Base-by-base conservation (phyloP, 2,113 vertebrate genomes). In the Phasianus colchicus region DNA sequence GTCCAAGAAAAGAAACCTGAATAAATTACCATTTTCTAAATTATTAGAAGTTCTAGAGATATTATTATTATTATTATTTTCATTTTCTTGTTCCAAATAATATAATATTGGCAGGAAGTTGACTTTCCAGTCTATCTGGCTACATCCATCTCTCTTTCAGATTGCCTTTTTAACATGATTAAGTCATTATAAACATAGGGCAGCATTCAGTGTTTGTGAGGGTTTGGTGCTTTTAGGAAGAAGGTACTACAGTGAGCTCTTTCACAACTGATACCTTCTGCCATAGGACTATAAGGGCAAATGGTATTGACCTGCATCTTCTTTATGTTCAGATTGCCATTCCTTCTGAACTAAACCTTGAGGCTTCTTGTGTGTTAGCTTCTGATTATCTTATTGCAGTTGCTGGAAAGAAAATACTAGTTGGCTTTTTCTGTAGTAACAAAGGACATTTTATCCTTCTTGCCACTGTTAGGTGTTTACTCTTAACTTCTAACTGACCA, bases 11-110 rank as follows among this genome's bases (percentile, higher is more conserved):
- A 89, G 27, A 87, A 86, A 66, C 36, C 20, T 42, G 67, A 83
- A 86, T 74, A 89, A 86, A 47, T 83, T 70, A 66, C 55, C 60
- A 38, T 89, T 45, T 63, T 73, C 29, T 74, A 92, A 89, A 74
- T 0, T 45, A 83, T 16, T 88, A 64, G 61, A 55, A 79, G 48
- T 75, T 52, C 29, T 58, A 66, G 7, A 3, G 7, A 12, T 72
- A 63, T 8, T 16, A 47, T n/a, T n/a, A n/a, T n/a, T n/a, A n/a
- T 32, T 50, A 17, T 78, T 50, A 27, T 48, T 48, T 48, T 48
- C 22, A 50, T 50, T 24, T 93, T 84, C 22, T 61, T 2, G 4
- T 48, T 86, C 11, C 30, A 82, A 16, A 50, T 32, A 81, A 36
- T 7, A n/a, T 32, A 69, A 57, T 55, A 82, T 72, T 70, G 79